phyloP scores from a whole-genome alignment of 2,797 vertebrate genomes.

The Enteromius mattozi region DNA sequence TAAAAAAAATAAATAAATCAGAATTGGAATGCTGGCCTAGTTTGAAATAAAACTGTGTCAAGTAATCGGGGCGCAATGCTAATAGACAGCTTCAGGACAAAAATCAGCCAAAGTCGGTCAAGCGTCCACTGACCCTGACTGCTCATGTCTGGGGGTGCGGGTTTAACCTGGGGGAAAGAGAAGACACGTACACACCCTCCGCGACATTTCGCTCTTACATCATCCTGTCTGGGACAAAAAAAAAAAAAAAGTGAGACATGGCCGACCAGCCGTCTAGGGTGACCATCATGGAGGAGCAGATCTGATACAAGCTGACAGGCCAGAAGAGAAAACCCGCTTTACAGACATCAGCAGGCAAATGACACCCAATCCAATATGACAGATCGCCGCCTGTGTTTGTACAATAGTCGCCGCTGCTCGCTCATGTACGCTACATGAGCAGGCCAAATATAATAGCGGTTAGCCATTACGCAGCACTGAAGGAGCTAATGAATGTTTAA shows the following conservation, averaged over 20 bases:
- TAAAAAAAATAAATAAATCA: background rate
- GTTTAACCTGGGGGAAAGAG: constrained; percentile 19
- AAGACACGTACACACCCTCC: background rate
- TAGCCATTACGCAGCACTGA: constrained; percentile 4
- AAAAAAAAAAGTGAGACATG: background rate
- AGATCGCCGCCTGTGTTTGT: constrained; percentile 52
- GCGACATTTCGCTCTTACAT: constrained; percentile 22
- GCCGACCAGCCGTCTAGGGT: constrained; percentile 39
- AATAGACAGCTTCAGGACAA: constrained; percentile 23
- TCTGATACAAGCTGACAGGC: constrained; percentile 72
- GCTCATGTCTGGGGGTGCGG: constrained; percentile 24
- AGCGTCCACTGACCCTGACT: constrained; percentile 45
- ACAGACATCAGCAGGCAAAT: constrained; percentile 41
- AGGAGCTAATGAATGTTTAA: constrained; percentile 12
- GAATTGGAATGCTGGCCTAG: background rate
- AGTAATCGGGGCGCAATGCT: constrained; percentile 18
- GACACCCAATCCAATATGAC: constrained; percentile 48
- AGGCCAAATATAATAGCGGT: constrained; percentile 35
- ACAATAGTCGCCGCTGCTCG: constrained; percentile 46
- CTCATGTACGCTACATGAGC: constrained; percentile 43
- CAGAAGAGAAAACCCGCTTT: constrained; percentile 65
- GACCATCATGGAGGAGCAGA: constrained; percentile 44
- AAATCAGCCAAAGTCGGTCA: constrained; percentile 60
- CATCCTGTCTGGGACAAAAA: constrained; percentile 36
- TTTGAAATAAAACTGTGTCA: constrained; percentile 31